Evolutionary conservation across 2,113 vertebrate species (phyloP), one percentile per base, ranked within the genome.

Genomic region (Halcyon senegalensis): DNA sequence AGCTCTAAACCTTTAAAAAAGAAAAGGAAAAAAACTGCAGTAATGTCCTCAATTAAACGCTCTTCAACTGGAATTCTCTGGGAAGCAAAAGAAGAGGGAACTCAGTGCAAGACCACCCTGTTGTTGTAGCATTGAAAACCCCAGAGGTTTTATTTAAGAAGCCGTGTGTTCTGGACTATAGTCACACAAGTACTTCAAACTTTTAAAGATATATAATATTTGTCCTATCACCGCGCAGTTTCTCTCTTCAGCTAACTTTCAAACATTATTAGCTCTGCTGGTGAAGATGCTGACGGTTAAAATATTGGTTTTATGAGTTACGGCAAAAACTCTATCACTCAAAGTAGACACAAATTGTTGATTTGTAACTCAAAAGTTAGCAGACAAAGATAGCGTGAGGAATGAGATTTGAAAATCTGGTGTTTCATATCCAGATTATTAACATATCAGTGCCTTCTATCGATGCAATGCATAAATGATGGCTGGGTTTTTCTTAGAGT

Each of bases 1-100:
- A 96, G 89, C 77, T 93, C 46, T 18, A 94, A 95, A 93, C 76
- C 69, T 94, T 94, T 62, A 59, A 89, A 94, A 85, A 81, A 72
- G 44, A 58, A 76, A 85, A 68, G 63, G 28, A 51, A 88, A 91
- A 94, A 93, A 89, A 95, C 94, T 41, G 84, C 62, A 82, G 81
- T 89, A 93, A 93, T 25, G 80, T 75, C 93, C 77, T 91, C 84
- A 91, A 87, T 93, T 94, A 97, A 97, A 87, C 72, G 72, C 69
- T 64, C 58, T 96, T 94, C 75, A 92, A 94, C 87, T 78, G 60
- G 84, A 94, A 95, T 78, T 87, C 93, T 91, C 77, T n/a, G 60
- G 55, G 74, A 89, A 94, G 81, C 11, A 60, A 84, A 78, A 92
- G 58, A 87, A 84, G 81, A 81, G 17, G 21, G 69, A 96, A 91